Evolutionary conservation across 2,113 vertebrate genomes (phyloP), one percentile per base, ranked within the genome.

Genomic region (Xenopus borealis): DNA sequence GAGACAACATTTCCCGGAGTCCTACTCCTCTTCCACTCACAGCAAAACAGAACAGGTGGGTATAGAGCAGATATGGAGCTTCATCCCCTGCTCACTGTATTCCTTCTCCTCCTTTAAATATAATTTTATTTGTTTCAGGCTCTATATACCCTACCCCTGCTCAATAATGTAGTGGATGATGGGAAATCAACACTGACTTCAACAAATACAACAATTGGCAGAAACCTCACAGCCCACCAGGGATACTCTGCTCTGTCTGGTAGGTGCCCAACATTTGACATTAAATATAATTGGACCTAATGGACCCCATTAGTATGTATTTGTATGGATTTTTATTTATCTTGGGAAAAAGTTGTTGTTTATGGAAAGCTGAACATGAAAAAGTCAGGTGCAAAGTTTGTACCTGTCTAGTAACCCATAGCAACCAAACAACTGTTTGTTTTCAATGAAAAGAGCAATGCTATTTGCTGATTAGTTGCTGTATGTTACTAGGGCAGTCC

Each of bases 41-140:
- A 78, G 89, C 83, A 96, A 96, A 82, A 83, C 91, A 0, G 94
- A 96, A 72, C 94, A 96, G 92, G 95, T 96, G 77, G 69, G 82
- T 19, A 19, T 0, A 20, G 12, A 16, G 18, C 23, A n/a, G 27
- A 66, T 8, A 20, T 13, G 10, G 53, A 12, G 17, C 20, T 11
- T 63, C 12, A 46, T 58, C 1, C 17, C 50, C 44, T 50, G 11
- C 47, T 10, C 47, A 50, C 10, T 58, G 55, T 10, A 4, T 58
- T 19, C 55, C 4, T 13, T 27, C 27, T 61, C 23, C 58, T 61
- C 47, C 10, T 23, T 16, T 23, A 20, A 61, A 11, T 9, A 23
- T 52, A 13, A 45, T 3, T 44, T 14, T 23, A 46, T 1, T 8
- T 40, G 18, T 46, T 64, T 10, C 82, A 96, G 94, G 89, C 91